phyloP scores from a whole-genome alignment of 2,113 vertebrate species.

The Gorilla gorilla region DNA sequence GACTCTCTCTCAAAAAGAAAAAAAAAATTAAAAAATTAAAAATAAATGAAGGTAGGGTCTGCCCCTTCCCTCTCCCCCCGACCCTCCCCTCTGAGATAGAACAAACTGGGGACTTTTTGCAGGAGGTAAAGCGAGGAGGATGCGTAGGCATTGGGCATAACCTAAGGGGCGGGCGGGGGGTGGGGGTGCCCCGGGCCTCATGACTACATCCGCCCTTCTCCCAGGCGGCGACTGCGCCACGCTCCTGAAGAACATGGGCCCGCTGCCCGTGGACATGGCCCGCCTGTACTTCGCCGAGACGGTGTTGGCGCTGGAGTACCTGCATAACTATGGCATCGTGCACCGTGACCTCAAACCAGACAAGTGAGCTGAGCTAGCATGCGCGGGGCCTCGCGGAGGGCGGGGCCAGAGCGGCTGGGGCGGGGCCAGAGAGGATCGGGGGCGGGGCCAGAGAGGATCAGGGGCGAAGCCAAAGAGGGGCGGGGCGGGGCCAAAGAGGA shows the following conservation, averaged over 20 bases:
- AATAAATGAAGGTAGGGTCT: too few relatives aligned
- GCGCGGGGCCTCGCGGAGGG: neutral
- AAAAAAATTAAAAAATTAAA: too few relatives aligned
- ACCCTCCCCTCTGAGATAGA: neutral
- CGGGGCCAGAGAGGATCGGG: neutral
- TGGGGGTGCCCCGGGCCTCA: neutral
- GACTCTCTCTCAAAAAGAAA: too few relatives aligned
- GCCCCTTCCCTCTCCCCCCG: too few relatives aligned
- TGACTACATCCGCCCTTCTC: neutral
- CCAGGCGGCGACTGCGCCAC: constrained; percentile 97
- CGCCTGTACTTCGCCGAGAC: constrained; percentile 98
- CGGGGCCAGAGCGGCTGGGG: neutral
- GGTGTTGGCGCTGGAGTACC: constrained; percentile 94
- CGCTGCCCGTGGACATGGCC: constrained; percentile 96
- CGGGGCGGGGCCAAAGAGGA: neutral
- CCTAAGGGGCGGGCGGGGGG: neutral
- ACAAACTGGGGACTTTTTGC: accelerated
- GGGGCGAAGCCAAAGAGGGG: neutral
- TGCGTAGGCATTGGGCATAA: accelerated
- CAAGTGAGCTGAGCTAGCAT: constrained; percentile 88
- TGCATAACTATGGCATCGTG: constrained; percentile 98
- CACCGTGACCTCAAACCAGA: constrained; percentile 98
- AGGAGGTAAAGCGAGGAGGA: neutral
- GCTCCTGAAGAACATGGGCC: constrained; percentile 97
- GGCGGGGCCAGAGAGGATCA: neutral